Percentiles rank a stretch among this genome's conserved stretches.
These are phyloP conservation scores for Aphis gossypii DNA, from an alignment of 1,140 invertebrate genomes.

Conservation along the genomic window DNA sequence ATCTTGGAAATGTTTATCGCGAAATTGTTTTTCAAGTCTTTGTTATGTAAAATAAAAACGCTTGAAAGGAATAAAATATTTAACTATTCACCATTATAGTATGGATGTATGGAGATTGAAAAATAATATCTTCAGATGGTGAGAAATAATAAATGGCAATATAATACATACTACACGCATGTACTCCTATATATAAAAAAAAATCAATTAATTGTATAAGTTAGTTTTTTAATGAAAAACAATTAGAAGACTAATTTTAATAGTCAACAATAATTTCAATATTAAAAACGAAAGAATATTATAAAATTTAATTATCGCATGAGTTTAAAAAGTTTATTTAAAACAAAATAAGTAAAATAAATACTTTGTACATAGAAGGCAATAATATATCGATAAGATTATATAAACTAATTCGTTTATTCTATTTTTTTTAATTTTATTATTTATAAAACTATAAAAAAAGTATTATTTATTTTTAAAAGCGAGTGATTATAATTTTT, in stretches of 20 bases:
- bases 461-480: neutral
- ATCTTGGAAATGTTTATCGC: neutral
- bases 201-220: neutral
- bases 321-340: neutral
- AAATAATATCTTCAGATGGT: neutral
- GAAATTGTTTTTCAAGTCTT: conserved; percentile 13
- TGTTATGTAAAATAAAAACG: neutral
- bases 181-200: too few relatives aligned
- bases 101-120: neutral
- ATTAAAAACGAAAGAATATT: neutral
- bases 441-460: too few relatives aligned
- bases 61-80: neutral
- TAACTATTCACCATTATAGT: neutral
- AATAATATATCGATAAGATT: neutral
- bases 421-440: neutral
- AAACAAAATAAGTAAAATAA: neutral
- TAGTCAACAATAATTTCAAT: neutral
- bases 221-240: neutral
- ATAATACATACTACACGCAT: neutral
- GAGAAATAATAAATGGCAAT: neutral
- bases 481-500: neutral
- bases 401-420: neutral
- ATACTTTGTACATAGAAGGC: neutral
- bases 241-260: neutral
- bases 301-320: neutral